Evolutionary conservation across 2,888 invertebrate genomes (phyloP).

Genomic region (Erpobdella octoculata): DNA sequence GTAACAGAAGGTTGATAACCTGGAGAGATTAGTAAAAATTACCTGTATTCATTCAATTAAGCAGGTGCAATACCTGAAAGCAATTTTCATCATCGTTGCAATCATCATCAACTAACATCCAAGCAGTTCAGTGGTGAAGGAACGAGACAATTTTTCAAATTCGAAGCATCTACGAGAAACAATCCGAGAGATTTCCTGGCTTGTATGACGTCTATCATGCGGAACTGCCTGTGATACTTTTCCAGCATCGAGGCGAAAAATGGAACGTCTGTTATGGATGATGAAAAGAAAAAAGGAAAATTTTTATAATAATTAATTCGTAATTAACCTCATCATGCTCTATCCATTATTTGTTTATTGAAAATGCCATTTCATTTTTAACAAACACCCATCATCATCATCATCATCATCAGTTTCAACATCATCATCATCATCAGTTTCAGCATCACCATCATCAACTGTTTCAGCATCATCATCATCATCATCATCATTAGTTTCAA

Average conservation of each 20-base stretch:
- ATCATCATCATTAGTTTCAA: neutral
- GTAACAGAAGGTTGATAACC: conserved; percentile 37
- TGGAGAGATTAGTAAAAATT: neutral
- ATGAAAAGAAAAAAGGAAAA: neutral
- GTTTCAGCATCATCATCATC: neutral
- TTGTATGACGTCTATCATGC: conserved; percentile 62
- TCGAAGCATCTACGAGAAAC: conserved; percentile 62
- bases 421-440: conserved; percentile 9
- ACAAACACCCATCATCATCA: no score
- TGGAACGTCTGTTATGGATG: conserved; percentile 54
- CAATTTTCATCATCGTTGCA: neutral
- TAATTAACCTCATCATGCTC: no score
- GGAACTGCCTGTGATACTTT: conserved; percentile 65
- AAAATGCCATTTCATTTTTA: no score
- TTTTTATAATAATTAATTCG: neutral
- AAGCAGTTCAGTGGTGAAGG: conserved; percentile 67
- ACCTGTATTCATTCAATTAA: neutral
- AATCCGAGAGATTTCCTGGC: conserved; percentile 67
- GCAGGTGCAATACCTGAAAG: neutral
- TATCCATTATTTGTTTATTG: no score
- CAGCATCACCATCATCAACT: conserved; percentile 2
- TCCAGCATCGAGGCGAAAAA: conserved; percentile 64
- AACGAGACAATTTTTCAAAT: conserved; percentile 65
- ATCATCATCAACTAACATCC: conserved; percentile 53
- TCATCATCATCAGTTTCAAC: no score